These are phyloP conservation scores for Sebastes itinus DNA, from an alignment of 2,797 vertebrate genomes.

Conservation along the genomic window DNA sequence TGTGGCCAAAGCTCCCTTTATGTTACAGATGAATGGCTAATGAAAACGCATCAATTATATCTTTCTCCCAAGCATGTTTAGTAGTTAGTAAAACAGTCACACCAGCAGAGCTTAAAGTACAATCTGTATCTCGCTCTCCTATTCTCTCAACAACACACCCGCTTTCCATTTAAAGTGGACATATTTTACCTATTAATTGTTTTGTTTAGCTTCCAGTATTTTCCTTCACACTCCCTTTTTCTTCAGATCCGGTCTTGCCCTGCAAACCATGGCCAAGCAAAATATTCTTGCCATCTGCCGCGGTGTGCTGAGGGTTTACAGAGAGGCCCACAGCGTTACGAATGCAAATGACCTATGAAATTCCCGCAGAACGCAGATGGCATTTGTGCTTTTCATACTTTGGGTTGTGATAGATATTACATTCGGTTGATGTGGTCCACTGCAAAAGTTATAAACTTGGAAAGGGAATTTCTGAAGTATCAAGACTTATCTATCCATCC, in stretches of 20 bases:
- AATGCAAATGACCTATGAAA: conserved; percentile 41
- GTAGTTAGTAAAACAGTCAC: neutral
- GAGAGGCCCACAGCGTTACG: neutral
- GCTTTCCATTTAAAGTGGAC: neutral
- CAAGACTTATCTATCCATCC: neutral
- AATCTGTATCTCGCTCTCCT: neutral
- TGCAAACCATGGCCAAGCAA: conserved; percentile 30
- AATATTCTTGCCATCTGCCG: conserved; percentile 57
- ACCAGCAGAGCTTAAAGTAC: neutral
- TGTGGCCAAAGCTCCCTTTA: neutral
- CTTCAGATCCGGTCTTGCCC: neutral
- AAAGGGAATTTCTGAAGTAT: too few species aligned
- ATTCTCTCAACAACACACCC: neutral
- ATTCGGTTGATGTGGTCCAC: neutral
- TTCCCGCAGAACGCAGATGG: neutral
- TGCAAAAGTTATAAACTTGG: neutral
- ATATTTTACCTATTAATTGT: conserved; percentile 22
- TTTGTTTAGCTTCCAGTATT: conserved; percentile 6
- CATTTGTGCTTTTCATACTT: neutral
- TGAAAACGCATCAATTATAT: conserved; percentile 19
- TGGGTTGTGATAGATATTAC: neutral
- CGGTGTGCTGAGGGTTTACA: conserved; percentile 21
- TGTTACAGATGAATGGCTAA: neutral
- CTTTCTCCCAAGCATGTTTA: neutral
- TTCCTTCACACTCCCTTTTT: neutral